phyloP scores from a whole-genome alignment of 2,888 invertebrate genomes.

The Odontomyia ornata region DNA sequence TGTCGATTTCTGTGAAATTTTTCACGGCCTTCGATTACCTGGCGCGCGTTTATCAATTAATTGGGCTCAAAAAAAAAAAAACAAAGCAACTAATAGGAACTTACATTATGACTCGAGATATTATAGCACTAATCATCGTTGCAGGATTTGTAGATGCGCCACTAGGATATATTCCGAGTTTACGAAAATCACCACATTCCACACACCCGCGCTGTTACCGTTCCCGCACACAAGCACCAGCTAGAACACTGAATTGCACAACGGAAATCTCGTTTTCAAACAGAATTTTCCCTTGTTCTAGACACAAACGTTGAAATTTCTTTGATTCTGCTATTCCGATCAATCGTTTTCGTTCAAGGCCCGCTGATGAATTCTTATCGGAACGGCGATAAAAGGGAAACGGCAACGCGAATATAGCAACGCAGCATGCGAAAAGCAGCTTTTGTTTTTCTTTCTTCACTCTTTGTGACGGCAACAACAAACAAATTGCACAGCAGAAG shows the following conservation, averaged over 20 bases:
- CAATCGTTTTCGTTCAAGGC: not conserved
- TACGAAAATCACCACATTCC: slow-evolving; percentile 9
- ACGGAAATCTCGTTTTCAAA: not conserved
- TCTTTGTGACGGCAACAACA: slow-evolving; percentile 10
- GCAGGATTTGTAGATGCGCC: slow-evolving; percentile 25
- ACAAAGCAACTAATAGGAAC: slow-evolving; percentile 50
- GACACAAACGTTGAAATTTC: not conserved
- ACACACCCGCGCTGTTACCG: not conserved
- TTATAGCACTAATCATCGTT: slow-evolving; percentile 61
- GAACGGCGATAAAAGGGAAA: not conserved
- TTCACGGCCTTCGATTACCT: not conserved
- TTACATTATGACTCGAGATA: slow-evolving; percentile 63
- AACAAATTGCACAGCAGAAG: not conserved
- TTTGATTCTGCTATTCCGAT: not conserved
- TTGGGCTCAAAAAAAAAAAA: not conserved
- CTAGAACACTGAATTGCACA: not conserved
- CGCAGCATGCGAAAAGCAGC: not conserved
- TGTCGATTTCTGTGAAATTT: not conserved
- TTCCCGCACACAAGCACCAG: not conserved
- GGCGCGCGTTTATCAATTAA: no score
- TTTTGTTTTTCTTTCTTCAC: not conserved
- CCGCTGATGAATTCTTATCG: not conserved
- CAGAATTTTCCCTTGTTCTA: not conserved
- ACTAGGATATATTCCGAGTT: not conserved
- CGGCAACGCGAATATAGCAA: not conserved